Evolutionary conservation across 2,797 vertebrate species (phyloP).

Genomic region (Ficedula albicollis): DNA sequence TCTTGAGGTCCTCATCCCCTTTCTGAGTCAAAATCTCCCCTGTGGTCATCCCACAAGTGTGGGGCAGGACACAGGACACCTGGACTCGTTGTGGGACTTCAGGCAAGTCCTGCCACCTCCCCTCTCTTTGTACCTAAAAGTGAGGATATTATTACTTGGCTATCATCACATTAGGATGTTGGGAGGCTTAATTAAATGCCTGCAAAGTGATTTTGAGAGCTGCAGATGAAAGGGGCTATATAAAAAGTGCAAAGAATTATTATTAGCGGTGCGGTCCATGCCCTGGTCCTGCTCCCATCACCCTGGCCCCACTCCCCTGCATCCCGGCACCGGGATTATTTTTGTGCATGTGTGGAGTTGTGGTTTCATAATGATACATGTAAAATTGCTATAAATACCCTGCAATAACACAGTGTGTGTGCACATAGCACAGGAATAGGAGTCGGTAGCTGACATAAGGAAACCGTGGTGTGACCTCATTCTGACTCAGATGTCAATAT

Average conservation of each 20-base stretch:
- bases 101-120: not conserved
- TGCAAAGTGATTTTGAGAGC: constrained; percentile 38
- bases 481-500: constrained; percentile 59
- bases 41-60: not conserved
- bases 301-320: not conserved
- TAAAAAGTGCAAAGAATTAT: constrained; percentile 50
- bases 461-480: constrained; percentile 52
- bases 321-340: not conserved
- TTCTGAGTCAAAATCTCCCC: not conserved
- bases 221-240: constrained; percentile 16
- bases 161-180: constrained; percentile 50
- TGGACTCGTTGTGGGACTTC: not conserved
- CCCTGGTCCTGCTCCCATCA: not conserved
- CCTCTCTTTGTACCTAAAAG: not conserved
- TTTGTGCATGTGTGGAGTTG: not conserved
- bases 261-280: not conserved
- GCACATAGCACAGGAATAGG: constrained; percentile 53
- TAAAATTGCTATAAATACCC: constrained; percentile 60
- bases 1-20: not conserved
- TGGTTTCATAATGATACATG: constrained; percentile 56
- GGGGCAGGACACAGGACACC: not conserved
- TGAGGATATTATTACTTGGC: not conserved
- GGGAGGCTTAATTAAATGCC: constrained; percentile 57
- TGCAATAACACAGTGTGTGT: constrained; percentile 49
- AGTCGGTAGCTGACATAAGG: constrained; percentile 33